phyloP scores from a whole-genome alignment of 2,888 invertebrate genomes.

The Dexiosoma caninum region DNA sequence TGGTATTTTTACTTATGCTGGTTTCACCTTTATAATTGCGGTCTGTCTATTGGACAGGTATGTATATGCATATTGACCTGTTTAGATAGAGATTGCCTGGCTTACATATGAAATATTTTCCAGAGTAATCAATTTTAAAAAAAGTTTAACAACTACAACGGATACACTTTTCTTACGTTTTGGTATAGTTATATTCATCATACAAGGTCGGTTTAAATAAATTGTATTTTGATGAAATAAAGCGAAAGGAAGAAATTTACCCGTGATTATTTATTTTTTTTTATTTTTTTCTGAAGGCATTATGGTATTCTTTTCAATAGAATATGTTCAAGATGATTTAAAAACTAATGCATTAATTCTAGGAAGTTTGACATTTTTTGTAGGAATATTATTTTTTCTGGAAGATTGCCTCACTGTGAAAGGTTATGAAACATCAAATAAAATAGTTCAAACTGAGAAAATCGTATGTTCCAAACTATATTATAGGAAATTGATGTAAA shows the following conservation, averaged over 20 bases:
- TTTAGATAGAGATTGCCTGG: background rate
- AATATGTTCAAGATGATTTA: slow-evolving; percentile 54
- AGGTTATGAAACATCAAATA: slow-evolving; percentile 24
- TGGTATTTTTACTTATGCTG: slow-evolving; percentile 53
- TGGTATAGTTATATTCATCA: slow-evolving; percentile 47
- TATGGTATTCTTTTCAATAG: slow-evolving; percentile 51
- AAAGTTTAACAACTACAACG: slow-evolving; percentile 8
- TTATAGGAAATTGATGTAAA: background rate
- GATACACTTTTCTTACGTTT: slow-evolving; percentile 52
- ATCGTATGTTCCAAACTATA: slow-evolving; percentile 17
- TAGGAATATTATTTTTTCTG: slow-evolving; percentile 43
- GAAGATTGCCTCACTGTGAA: slow-evolving; percentile 49
- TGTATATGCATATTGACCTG: background rate
- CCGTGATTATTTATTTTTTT: background rate
- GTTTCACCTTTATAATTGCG: slow-evolving; percentile 53
- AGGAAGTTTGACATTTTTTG: slow-evolving; percentile 40
- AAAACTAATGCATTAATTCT: slow-evolving; percentile 45
- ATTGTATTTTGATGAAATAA: background rate
- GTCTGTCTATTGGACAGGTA: slow-evolving; percentile 56
- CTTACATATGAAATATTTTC: background rate
- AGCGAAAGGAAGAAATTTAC: no score
- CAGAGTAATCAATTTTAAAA: slow-evolving; percentile 45
- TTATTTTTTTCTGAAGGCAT: slow-evolving; percentile 22
- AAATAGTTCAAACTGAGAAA: slow-evolving; percentile 54
- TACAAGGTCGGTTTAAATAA: slow-evolving; percentile 48